Base-by-base conservation (phyloP, 2,888 invertebrate species). In the Ornithoptera priamus region DNA sequence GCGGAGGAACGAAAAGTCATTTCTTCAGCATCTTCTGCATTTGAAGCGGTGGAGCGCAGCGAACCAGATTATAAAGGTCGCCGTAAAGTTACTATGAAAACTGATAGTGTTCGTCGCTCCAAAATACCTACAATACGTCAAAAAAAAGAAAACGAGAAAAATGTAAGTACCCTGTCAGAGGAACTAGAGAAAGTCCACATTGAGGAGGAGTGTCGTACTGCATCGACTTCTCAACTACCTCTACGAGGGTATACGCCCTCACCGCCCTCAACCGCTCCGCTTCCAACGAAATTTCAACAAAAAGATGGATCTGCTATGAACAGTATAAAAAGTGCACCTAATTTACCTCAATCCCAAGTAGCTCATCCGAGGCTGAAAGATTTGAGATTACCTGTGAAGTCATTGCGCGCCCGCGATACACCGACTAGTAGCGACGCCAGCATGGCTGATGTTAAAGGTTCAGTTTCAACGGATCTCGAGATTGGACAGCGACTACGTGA, bases 241-340 rank as follows among this genome's bases (percentile, higher is more conserved):
- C 86, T 95, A 63, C 93, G 96, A 46, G 95, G 96, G 56, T 96
- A 96, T 75, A 96, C 96, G 5, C 96, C 96, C 17, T 97, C 97
- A 59, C 97, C 97, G 63, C 97, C 97, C 69, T 96, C 97, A 71
- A 97, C 97, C 24, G 97, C 97, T 1, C 97, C 97, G 30, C 88
- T 97, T 76, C 97, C 97, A 2, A 94, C 96, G 72, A 97, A 97
- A 86, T 97, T 97, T 87, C 95, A 95, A 74, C 94, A 94, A 75
- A 96, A 96, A 77, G 95, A 95, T 72, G 93, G 94, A 65, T 93
- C 95, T 73, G 93, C 94, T 65, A 95, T 96, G 95, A 96, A 95
- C 84, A 96, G 96, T 81, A 96, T 96, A 72, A 94, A 95, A 78
- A 97, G 97, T 85, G 96, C 96, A 7, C 97, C 97, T 0, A 96